These are phyloP conservation scores for Hipposideros armiger DNA, from an alignment of 2,113 vertebrate genomes.

Conservation along the genomic window DNA sequence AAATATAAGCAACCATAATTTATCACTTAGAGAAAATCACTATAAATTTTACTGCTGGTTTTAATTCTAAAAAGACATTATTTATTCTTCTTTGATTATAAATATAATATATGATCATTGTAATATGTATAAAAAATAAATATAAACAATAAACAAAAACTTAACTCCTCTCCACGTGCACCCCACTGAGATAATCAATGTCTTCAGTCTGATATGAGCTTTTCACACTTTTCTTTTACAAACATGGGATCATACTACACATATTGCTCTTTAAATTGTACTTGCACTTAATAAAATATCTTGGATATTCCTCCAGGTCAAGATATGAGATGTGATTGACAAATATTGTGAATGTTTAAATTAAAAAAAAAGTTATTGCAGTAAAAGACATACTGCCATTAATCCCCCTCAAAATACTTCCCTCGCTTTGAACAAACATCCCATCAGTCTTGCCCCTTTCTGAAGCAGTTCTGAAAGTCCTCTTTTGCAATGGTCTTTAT, in stretches of 20 bases:
- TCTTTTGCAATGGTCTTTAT: too few relatives aligned
- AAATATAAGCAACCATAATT: not conserved
- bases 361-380: too few relatives aligned
- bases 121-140: not conserved
- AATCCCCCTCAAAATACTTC: too few relatives aligned
- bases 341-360: too few relatives aligned
- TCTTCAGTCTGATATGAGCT: not conserved
- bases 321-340: not conserved
- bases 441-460: too few relatives aligned
- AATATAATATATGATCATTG: not conserved
- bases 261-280: not conserved
- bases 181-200: not conserved
- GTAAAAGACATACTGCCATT: too few relatives aligned
- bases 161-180: not conserved
- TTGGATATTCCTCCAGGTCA: not conserved
- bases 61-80: not conserved
- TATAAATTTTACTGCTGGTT: not conserved
- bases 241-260: not conserved
- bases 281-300: not conserved
- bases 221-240: not conserved
- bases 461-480: too few relatives aligned
- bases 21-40: not conserved
- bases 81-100: not conserved
- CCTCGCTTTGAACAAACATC: too few relatives aligned
- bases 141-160: not conserved